Percentiles rank a stretch among this genome's conserved stretches.
These are phyloP conservation scores for Hippocampus abdominalis DNA, from an alignment of 2,113 vertebrate species.

Conservation along the genomic window DNA sequence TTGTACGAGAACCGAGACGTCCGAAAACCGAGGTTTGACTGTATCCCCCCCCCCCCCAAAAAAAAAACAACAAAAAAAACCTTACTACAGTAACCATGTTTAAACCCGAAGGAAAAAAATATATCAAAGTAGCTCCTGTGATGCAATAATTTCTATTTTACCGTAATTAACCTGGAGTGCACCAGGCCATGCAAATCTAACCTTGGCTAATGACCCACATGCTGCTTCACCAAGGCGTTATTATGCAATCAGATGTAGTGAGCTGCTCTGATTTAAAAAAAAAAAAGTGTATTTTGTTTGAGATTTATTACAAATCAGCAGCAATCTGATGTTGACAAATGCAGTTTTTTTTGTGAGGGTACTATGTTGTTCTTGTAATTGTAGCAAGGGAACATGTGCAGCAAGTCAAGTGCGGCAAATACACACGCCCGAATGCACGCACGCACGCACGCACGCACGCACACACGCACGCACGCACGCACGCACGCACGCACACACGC, in stretches of 20 bases:
- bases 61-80: too few relatives aligned
- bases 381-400: not conserved
- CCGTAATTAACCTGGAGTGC: not conserved
- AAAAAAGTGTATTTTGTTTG: too few relatives aligned
- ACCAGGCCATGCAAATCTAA: not conserved
- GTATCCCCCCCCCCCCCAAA: too few relatives aligned
- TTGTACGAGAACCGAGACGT: too few relatives aligned
- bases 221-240: not conserved
- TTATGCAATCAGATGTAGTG: too few relatives aligned
- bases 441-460: too few relatives aligned
- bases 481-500: too few relatives aligned
- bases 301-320: too few relatives aligned
- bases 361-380: not conserved
- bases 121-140: not conserved
- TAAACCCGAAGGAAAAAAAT: not conserved
- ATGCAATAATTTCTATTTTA: not conserved
- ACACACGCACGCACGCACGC: too few relatives aligned
- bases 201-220: not conserved
- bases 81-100: not conserved
- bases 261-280: too few relatives aligned
- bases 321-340: not conserved
- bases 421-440: slow-evolving; percentile 1
- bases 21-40: too few relatives aligned
- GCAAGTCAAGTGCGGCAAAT: not conserved
- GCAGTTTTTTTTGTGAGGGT: not conserved